Base-by-base conservation (phyloP, 2,888 invertebrate genomes). In the Agrochola litura region DNA sequence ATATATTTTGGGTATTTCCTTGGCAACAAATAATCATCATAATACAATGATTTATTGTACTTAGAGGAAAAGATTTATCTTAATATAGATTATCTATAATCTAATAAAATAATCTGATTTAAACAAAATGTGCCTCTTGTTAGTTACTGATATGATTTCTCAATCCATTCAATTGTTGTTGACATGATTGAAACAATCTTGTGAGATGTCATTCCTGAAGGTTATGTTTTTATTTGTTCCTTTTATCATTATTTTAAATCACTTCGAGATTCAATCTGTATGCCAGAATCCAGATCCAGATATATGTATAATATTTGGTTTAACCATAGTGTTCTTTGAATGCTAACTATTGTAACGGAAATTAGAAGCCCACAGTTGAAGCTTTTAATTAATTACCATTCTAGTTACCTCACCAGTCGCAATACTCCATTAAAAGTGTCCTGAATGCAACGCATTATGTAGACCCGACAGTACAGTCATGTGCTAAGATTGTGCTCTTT, bases 331-430 rank as follows among this genome's bases (percentile, higher is more conserved):
- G 9, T 54, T 46, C 43, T 25, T 64, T 30, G 6, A 81, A 41
- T 52, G 56, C 73, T 30, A n/a, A 22, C 8, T 65, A 30, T 30
- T 30, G 2, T 30, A 25, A 82, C 14, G 65, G 76, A n/a, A 54
- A 67, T 77, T 16, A 56, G 25, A 79, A 56, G 30, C 22, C 25
- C 25, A 12, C 63, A 43, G 25, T 54, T 43, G 14, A 52, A 30
- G 52, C 56, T 68, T 77, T 64, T 82, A 83, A 83, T 67, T 82
- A 79, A 76, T 67, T 64, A 67, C 12, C 56, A 52, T 58, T 5
- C n/a, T 64, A n/a, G 41, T 77, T 58, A 46, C 52, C 19, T 54
- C 19, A 76, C 46, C 43, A n/a, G 19, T 46, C 3, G 14, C 52
- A 60, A n/a, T 54, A 49, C 49, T 49, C 16, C 37, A 54, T 74